Evolutionary conservation across 2,797 vertebrate genomes (phyloP).

Genomic region (Rachycentron canadum): DNA sequence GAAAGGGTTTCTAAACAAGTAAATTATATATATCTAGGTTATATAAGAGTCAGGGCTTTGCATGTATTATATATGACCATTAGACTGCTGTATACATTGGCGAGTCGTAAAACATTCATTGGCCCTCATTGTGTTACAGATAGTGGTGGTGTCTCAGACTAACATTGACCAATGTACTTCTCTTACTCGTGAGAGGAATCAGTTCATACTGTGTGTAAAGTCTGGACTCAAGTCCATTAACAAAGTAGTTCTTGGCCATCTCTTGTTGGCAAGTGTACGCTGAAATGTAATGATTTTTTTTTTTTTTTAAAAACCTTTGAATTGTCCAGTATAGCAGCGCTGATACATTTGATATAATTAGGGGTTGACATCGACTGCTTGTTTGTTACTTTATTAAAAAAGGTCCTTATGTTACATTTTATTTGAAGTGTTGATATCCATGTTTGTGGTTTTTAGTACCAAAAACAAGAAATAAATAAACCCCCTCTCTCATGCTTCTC

Average conservation of each 20-base stretch:
- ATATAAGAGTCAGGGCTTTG: slow-evolving; percentile 10
- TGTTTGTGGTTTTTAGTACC: too few relatives aligned
- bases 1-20: background rate
- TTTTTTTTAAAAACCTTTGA: background rate
- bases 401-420: too few relatives aligned
- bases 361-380: too few relatives aligned
- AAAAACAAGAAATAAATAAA: too few relatives aligned
- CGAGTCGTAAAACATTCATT: slow-evolving; percentile 32
- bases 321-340: background rate
- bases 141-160: slow-evolving; percentile 3
- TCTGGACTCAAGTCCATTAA: too few relatives aligned
- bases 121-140: slow-evolving; percentile 41
- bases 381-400: too few relatives aligned
- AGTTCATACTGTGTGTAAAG: background rate
- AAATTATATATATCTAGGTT: slow-evolving; percentile 26
- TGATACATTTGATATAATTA: too few relatives aligned
- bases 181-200: slow-evolving; percentile 11
- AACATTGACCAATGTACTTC: background rate
- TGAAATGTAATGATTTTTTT: background rate
- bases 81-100: slow-evolving; percentile 24
- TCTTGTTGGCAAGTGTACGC: background rate
- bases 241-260: background rate
- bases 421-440: too few relatives aligned
- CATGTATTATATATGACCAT: slow-evolving; percentile 45
- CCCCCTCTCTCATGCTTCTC: too few relatives aligned